Conservation (phyloP, 35 echinoderm and acorn worm genomes). For the Holothuria glaberrima region DNA sequence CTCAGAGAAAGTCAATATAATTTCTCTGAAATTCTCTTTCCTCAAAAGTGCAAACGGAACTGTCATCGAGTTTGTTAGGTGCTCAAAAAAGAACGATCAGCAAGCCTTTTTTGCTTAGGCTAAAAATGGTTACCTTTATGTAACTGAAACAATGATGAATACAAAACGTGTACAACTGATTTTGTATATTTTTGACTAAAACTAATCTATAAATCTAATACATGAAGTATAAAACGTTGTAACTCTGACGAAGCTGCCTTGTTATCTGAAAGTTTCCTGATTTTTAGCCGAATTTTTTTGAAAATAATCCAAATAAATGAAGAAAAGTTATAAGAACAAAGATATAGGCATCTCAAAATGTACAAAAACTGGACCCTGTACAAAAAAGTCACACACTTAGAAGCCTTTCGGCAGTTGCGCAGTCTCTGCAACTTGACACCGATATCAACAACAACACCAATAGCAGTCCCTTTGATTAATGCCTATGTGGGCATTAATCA, state of each 20-base stretch:
- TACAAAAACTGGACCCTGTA: slow-evolving; percentile 59
- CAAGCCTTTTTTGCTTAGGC: not conserved
- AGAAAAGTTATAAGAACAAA: slow-evolving; percentile 52
- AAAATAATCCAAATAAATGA: slow-evolving; percentile 47
- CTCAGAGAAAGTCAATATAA: too few species aligned
- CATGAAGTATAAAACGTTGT: slow-evolving; percentile 20
- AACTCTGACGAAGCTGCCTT: slow-evolving; percentile 45
- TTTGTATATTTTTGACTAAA: not conserved
- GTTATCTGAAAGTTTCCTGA: slow-evolving; percentile 53
- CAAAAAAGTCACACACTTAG: slow-evolving; percentile 60
- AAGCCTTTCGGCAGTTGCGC: not conserved
- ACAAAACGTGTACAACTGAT: not conserved
- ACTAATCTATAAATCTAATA: not conserved
- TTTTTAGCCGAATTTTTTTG: slow-evolving; percentile 46
- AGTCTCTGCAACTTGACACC: not conserved
- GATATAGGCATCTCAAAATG: slow-evolving; percentile 59
- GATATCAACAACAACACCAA: too few species aligned
- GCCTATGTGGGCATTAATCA: too few species aligned
- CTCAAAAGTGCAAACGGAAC: too few species aligned
- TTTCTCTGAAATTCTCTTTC: too few species aligned
- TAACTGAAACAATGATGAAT: not conserved
- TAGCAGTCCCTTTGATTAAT: too few species aligned
- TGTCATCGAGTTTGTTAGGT: too few species aligned
- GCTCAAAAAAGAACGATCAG: not conserved
- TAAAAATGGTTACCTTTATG: not conserved